Conservation (phyloP, 2,888 invertebrate genomes). For the Acrobasis repandana region DNA sequence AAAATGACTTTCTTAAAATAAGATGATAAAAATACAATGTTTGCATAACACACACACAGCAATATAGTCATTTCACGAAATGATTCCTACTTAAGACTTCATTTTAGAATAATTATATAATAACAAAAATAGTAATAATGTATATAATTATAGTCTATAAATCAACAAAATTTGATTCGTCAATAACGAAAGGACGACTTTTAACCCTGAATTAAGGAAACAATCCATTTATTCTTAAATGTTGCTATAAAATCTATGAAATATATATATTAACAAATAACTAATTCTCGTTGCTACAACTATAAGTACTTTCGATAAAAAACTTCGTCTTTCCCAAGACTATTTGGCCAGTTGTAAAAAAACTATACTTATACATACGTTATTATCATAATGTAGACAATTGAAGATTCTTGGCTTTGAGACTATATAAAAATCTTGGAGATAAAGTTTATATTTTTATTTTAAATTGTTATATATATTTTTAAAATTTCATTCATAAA, state of each 20-base stretch:
- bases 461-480: neutral
- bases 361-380: neutral
- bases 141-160: neutral
- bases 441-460: neutral
- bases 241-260: neutral
- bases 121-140: neutral
- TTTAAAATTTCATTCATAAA: neutral
- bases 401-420: constrained; percentile 11
- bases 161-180: neutral
- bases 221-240: neutral
- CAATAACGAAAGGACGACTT: neutral
- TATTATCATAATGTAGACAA: neutral
- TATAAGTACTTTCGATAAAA: constrained; percentile 3
- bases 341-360: neutral
- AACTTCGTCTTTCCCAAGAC: neutral
- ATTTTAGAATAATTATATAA: too few species aligned
- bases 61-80: too few species aligned
- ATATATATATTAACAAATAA: neutral
- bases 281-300: neutral
- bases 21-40: too few species aligned
- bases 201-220: neutral
- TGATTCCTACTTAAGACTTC: too few species aligned
- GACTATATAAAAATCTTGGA: neutral
- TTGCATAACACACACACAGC: too few species aligned
- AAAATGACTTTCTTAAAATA: too few species aligned